Evolutionary conservation across 2,888 invertebrate genomes (phyloP).

Genomic region (Napeogenes sylphis): DNA sequence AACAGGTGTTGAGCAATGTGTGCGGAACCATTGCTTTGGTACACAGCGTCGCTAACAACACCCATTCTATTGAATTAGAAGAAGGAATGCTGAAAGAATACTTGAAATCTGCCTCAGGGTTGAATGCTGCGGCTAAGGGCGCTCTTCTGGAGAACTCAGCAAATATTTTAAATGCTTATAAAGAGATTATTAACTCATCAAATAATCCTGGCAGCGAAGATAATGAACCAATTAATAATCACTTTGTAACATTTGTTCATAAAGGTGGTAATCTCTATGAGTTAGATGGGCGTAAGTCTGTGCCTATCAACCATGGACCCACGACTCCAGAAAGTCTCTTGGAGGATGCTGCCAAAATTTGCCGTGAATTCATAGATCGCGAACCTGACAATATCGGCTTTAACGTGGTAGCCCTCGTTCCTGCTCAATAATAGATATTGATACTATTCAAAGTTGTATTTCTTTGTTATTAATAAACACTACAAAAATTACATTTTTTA

Average conservation of each 20-base stretch:
- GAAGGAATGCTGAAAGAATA: slow-evolving; percentile 87
- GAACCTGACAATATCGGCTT: slow-evolving; percentile 93
- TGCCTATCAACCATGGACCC: slow-evolving; percentile 88
- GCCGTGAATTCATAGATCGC: slow-evolving; percentile 88
- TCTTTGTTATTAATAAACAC: neutral
- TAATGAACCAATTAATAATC: slow-evolving; percentile 83
- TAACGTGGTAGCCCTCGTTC: slow-evolving; percentile 88
- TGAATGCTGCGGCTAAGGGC: slow-evolving; percentile 86
- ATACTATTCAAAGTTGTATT: neutral
- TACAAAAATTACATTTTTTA: neutral
- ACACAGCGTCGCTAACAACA: slow-evolving; percentile 94
- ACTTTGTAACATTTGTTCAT: slow-evolving; percentile 92
- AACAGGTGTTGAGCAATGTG: slow-evolving; percentile 93
- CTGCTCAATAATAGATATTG: slow-evolving; percentile 47
- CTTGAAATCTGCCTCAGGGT: slow-evolving; percentile 80
- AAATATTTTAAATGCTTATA: slow-evolving; percentile 87
- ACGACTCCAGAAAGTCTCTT: slow-evolving; percentile 85
- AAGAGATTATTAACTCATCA: slow-evolving; percentile 84
- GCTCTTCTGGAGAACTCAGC: slow-evolving; percentile 83
- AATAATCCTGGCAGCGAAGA: slow-evolving; percentile 64
- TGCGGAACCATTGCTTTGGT: slow-evolving; percentile 97
- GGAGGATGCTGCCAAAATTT: slow-evolving; percentile 89
- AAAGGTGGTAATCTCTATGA: slow-evolving; percentile 89
- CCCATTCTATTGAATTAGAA: slow-evolving; percentile 81
- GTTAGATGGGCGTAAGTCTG: slow-evolving; percentile 81